A percentile compares a stretch with the other conserved stretches of the same genome.
phyloP scores from a whole-genome alignment of 1,140 invertebrate genomes.

The Bombus fervidus region DNA sequence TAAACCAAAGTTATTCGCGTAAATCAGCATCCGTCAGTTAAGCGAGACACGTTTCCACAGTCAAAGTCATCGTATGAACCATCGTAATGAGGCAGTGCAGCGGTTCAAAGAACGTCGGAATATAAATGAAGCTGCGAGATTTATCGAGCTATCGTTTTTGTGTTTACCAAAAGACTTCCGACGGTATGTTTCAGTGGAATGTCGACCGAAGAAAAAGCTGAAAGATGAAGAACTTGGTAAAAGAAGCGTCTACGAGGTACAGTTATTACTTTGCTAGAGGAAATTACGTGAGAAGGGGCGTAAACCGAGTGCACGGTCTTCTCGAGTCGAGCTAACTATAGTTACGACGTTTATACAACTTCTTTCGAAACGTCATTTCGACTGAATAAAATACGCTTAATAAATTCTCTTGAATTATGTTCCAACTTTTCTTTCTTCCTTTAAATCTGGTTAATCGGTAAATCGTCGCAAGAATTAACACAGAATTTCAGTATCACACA shows the following conservation, averaged over 20 bases:
- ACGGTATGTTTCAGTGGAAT: not conserved
- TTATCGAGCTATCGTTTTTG: conserved; percentile 21
- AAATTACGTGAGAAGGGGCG: not conserved
- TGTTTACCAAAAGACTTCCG: conserved; percentile 16
- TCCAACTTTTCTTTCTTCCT: too few relatives aligned
- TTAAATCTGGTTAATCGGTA: too few relatives aligned
- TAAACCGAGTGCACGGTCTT: not conserved
- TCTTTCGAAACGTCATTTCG: not conserved
- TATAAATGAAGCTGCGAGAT: conserved; percentile 34
- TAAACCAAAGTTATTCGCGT: conserved; percentile 33
- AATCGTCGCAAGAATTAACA: too few relatives aligned
- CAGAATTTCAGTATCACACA: too few relatives aligned
- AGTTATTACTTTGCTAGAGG: conserved; percentile 36
- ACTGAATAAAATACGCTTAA: not conserved
- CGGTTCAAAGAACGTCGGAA: conserved; percentile 11
- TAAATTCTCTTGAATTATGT: not conserved
- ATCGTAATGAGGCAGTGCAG: conserved; percentile 29
- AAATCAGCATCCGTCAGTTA: conserved; percentile 25
- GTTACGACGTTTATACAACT: conserved; percentile 9
- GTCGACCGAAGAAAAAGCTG: not conserved
- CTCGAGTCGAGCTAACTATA: not conserved
- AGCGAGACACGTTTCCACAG: not conserved
- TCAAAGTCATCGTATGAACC: not conserved
- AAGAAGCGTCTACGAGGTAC: not conserved
- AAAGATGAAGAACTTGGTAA: not conserved